Evolutionary conservation across 2,797 vertebrate species (phyloP).

Genomic region (Syndactyla subalaris): DNA sequence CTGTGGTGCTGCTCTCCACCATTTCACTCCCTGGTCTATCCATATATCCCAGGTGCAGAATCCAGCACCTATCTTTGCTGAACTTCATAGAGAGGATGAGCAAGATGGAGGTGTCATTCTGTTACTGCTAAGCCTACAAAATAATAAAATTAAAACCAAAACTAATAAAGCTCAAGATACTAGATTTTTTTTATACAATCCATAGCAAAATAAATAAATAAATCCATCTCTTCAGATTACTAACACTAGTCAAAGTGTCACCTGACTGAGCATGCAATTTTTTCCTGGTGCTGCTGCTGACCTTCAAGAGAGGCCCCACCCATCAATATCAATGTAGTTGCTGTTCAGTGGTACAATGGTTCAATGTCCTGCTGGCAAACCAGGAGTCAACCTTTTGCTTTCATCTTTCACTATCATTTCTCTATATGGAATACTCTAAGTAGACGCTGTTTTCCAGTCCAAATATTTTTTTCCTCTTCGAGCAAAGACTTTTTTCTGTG

Average conservation of each 20-base stretch:
- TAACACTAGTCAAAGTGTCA: neutral
- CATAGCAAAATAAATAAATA: neutral
- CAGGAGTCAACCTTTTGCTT: neutral
- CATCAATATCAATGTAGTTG: neutral
- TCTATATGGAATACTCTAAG: neutral
- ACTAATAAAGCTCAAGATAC: neutral
- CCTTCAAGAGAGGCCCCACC: neutral
- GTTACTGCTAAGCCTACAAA: neutral
- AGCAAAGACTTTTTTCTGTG: neutral
- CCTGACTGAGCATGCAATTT: neutral
- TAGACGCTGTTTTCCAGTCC: neutral
- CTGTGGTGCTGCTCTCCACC: neutral
- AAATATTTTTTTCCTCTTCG: neutral
- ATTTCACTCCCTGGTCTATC: neutral
- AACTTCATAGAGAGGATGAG: neutral
- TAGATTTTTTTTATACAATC: neutral
- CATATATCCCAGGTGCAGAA: accelerated
- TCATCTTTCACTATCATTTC: neutral
- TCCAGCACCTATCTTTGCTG: accelerated
- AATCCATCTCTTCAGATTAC: neutral
- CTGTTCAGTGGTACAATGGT: neutral
- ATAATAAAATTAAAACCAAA: neutral
- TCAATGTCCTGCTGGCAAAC: neutral
- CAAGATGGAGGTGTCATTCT: neutral
- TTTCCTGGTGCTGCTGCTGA: neutral